Base-by-base conservation (phyloP, 2,113 vertebrate species). In the Electrona antarctica region DNA sequence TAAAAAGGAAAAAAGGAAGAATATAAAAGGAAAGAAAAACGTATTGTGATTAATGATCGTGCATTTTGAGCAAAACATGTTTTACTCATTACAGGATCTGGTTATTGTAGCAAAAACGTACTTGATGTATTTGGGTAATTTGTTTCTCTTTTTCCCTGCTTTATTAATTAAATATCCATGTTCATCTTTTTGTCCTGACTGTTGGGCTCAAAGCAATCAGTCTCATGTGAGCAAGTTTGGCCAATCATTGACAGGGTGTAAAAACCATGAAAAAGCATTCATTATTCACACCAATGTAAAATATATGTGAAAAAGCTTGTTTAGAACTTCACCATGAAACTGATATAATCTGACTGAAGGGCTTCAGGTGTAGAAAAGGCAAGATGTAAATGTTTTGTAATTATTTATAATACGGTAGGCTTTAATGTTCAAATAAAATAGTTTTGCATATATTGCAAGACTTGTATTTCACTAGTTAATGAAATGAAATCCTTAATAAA, bases 171-270 rank as follows among this genome's bases (percentile, higher is more conserved):
- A 33, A 56, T 13, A 9, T 64, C 15, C 3, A 8, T 8, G 21
- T 60, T 12, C 2, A 73, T 64, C 15, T 58, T 7, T n/a, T 11
- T 52, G 12, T 6, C 15, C 6, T 5, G 6, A 13, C 11, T 54
- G 11, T n/a, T 54, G 2, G 1, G 21, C 51, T 67, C 12, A 28
- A 72, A n/a, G n/a, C 12, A 21, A 60, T 67, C 74, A 33, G 29
- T 29, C 21, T 74, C 13, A 7, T 54, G 66, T 67, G 69, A 57
- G 60, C 49, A 56, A 60, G 71, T 72, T 52, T 29, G 69, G 0
- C 73, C 59, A 74, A 71, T 77, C 41, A 64, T 6, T 56, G n/a
- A 15, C 29, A 4, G 12, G 64, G 46, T 7, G 64, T n/a, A 56
- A 7, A 45, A 46, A 45, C 5, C 5, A 2, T 4, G 4, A 33